These are phyloP conservation scores for Phylloscopus collybita DNA, from an alignment of 2,797 vertebrate genomes.

Conservation along the genomic window DNA sequence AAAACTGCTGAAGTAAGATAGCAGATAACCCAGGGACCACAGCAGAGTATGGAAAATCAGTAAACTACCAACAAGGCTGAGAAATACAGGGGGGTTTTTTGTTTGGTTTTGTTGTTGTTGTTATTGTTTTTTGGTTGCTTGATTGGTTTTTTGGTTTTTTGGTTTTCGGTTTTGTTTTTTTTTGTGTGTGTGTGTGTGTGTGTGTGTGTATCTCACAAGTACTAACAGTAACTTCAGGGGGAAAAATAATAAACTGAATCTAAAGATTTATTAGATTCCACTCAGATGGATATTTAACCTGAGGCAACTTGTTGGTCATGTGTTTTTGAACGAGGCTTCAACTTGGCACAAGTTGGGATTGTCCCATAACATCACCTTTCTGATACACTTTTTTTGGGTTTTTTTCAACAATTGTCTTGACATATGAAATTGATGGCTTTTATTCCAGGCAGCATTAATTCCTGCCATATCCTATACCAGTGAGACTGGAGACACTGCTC, in stretches of 20 bases:
- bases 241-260: not conserved
- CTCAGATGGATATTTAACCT: slow-evolving; percentile 29
- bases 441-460: slow-evolving; percentile 14
- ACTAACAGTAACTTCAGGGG: not conserved
- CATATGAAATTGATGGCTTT: not conserved
- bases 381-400: not conserved
- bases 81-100: not conserved
- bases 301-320: not conserved
- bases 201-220: not conserved
- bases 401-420: not conserved
- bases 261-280: slow-evolving; percentile 33
- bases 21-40: slow-evolving; percentile 27
- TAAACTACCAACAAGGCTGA: slow-evolving; percentile 30
- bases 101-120: too few relatives aligned
- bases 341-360: not conserved
- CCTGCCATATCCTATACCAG: not conserved
- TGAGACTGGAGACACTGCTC: not conserved
- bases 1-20: slow-evolving; percentile 44
- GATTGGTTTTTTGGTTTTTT: not conserved
- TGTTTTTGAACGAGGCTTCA: not conserved
- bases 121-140: too few relatives aligned
- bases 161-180: too few relatives aligned
- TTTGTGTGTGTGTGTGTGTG: too few relatives aligned
- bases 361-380: not conserved
- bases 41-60: slow-evolving; percentile 29